These are phyloP conservation scores for Neomonachus schauinslandi DNA, from an alignment of 2,113 vertebrate species.

Conservation along the genomic window DNA sequence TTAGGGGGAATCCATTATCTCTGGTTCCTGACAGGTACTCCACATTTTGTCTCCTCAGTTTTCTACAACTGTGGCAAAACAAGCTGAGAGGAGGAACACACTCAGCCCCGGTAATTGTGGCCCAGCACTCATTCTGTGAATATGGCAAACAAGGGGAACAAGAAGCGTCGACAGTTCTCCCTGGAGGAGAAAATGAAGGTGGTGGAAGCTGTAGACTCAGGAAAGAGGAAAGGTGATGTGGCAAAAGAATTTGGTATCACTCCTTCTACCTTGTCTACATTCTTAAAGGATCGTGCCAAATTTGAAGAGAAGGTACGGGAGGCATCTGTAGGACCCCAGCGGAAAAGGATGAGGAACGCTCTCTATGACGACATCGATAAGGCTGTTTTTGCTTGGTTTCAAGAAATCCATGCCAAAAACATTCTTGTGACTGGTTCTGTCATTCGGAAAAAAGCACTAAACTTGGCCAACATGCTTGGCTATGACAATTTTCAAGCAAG, in stretches of 20 bases:
- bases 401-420: conserved; percentile 64
- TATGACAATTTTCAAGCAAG: conserved; percentile 68
- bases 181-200: conserved; percentile 62
- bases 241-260: conserved; percentile 45
- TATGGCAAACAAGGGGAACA: conserved; percentile 6
- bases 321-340: background rate
- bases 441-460: conserved; percentile 56
- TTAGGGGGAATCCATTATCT: background rate
- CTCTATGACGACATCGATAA: conserved; percentile 38
- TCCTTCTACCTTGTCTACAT: conserved; percentile 42
- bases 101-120: background rate
- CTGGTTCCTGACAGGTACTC: conserved; percentile 34
- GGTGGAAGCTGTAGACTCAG: conserved; percentile 39
- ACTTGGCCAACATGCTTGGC: conserved; percentile 60
- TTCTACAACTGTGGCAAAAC: conserved; percentile 44
- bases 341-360: background rate
- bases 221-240: conserved; percentile 32
- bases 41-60: conserved; percentile 59
- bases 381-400: conserved; percentile 65
- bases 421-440: conserved; percentile 48
- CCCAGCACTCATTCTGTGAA: background rate
- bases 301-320: conserved; percentile 53
- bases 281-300: conserved; percentile 45
- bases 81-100: background rate
- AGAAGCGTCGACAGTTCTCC: conserved; percentile 43